phyloP scores from a whole-genome alignment of 2,797 vertebrate genomes.

The Spondyliosoma cantharus region DNA sequence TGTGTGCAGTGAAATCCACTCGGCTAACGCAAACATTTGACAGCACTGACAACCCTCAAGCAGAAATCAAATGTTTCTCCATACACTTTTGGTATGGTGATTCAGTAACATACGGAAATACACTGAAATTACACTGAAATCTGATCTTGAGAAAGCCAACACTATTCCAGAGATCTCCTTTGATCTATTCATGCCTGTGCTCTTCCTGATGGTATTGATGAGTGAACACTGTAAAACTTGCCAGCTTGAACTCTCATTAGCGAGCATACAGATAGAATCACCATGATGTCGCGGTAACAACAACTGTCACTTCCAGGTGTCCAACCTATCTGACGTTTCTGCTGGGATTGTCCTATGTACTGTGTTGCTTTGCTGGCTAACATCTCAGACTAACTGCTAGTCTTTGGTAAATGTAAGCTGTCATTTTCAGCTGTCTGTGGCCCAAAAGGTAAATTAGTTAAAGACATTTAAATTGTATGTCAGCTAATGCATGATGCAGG shows the following conservation, averaged over 20 bases:
- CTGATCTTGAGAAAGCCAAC: not conserved
- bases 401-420: too few species aligned
- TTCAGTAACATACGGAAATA: not conserved
- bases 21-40: constrained; percentile 38
- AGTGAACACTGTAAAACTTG: not conserved
- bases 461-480: too few species aligned
- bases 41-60: not conserved
- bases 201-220: not conserved
- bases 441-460: too few species aligned
- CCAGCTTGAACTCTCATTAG: not conserved
- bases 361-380: too few species aligned
- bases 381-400: too few species aligned
- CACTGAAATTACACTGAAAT: not conserved
- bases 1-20: constrained; percentile 25
- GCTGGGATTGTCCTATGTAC: too few species aligned
- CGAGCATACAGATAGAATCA: not conserved
- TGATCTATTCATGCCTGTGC: not conserved
- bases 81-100: not conserved
- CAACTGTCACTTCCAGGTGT: too few species aligned
- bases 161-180: not conserved
- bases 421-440: too few species aligned
- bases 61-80: constrained; percentile 24
- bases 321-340: too few species aligned
- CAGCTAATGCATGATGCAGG: too few species aligned
- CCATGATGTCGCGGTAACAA: too few species aligned